phyloP scores from a whole-genome alignment of 2,113 vertebrate species.

The Sorex araneus region DNA sequence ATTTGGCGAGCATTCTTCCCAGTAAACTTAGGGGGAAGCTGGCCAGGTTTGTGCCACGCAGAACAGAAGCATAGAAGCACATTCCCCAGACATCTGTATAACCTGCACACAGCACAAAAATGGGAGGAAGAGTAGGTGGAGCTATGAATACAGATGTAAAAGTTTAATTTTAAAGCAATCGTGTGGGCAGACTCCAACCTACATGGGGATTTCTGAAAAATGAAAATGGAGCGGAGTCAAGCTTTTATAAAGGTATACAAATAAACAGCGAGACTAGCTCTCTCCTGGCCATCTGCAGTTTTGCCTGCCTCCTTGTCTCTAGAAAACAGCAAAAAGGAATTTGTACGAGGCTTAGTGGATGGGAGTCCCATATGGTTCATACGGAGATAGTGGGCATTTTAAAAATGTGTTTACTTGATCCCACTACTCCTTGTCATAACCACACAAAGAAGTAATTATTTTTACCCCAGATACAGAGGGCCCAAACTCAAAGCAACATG shows the following conservation, averaged over 20 bases:
- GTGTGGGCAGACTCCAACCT: slow-evolving; percentile 52
- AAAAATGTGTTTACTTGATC: neutral
- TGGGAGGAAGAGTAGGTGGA: slow-evolving; percentile 54
- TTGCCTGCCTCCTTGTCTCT: neutral
- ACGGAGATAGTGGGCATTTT: neutral
- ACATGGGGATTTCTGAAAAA: slow-evolving; percentile 65
- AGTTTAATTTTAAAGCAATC: slow-evolving; percentile 71
- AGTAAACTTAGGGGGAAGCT: neutral
- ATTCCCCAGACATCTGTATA: slow-evolving; percentile 67
- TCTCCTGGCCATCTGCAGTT: neutral
- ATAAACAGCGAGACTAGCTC: neutral
- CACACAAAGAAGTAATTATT: neutral
- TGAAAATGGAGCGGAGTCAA: slow-evolving; percentile 63
- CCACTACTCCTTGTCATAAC: neutral
- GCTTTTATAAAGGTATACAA: slow-evolving; percentile 39
- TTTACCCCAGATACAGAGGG: slow-evolving; percentile 5
- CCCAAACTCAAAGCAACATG: neutral
- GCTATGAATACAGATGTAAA: slow-evolving; percentile 48
- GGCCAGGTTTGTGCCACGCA: slow-evolving; percentile 37
- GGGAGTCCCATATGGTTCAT: neutral
- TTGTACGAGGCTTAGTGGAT: neutral
- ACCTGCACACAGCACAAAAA: slow-evolving; percentile 45
- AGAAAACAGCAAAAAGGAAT: neutral
- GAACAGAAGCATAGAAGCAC: slow-evolving; percentile 61
- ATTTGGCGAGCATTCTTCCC: neutral